Conservation (phyloP, 2,888 invertebrate species). For the Reticulitermes lucifugus region DNA sequence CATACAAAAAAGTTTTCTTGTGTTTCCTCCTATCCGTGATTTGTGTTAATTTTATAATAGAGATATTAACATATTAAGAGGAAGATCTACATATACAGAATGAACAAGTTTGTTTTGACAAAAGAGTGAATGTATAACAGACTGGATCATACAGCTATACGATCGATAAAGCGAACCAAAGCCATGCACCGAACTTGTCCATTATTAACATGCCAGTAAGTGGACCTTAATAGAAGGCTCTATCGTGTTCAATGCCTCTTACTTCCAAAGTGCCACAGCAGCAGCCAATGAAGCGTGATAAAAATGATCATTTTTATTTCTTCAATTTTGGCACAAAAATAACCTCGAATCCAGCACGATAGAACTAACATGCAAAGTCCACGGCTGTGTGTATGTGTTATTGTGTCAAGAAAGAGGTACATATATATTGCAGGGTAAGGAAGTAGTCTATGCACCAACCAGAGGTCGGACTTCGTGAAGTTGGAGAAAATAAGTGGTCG, state of each 20-base stretch:
- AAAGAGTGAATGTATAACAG: too few relatives aligned
- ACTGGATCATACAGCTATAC: background rate
- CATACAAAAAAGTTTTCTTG: too few relatives aligned
- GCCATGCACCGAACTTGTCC: background rate
- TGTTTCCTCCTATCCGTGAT: too few relatives aligned
- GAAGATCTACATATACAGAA: too few relatives aligned
- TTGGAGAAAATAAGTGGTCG: too few relatives aligned
- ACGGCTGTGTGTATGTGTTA: background rate
- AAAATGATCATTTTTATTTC: background rate
- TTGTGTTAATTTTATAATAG: too few relatives aligned
- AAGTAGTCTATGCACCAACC: background rate
- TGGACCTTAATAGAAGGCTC: background rate
- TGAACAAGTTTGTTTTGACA: too few relatives aligned
- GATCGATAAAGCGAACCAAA: background rate
- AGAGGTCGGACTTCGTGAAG: background rate
- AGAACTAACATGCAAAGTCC: background rate
- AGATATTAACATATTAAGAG: too few relatives aligned
- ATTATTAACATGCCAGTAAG: background rate
- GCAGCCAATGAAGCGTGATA: background rate
- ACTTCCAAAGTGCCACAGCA: background rate
- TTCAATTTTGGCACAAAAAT: background rate
- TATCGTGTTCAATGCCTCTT: background rate
- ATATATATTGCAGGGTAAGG: background rate
- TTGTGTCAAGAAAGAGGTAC: background rate
- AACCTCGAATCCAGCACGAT: background rate